phyloP scores from a whole-genome alignment of 1,140 invertebrate genomes.

The Meloidogyne chitwoodi region DNA sequence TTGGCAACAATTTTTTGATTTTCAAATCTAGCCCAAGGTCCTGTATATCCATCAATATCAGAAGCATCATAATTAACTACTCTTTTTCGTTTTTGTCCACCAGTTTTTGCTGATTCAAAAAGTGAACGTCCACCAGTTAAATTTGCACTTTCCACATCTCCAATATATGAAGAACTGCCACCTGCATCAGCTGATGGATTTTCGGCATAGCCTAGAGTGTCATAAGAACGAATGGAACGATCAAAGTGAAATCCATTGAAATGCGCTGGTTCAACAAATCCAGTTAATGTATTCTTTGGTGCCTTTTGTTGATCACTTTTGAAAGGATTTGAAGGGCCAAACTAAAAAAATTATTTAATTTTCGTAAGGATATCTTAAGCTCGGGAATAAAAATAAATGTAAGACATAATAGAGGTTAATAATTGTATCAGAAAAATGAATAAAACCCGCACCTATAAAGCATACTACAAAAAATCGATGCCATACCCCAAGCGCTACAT shows the following conservation, averaged over 20 bases:
- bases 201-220: conserved; percentile 76
- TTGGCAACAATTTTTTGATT: conserved; percentile 82
- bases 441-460: too few relatives aligned
- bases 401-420: too few relatives aligned
- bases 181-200: conserved; percentile 78
- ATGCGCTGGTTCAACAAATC: conserved; percentile 88
- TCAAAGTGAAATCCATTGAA: conserved; percentile 97
- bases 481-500: too few relatives aligned
- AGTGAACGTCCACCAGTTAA: conserved; percentile 42
- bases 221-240: conserved; percentile 88
- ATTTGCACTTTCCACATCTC: conserved; percentile 48
- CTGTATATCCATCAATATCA: conserved; percentile 76
- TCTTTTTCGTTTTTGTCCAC: conserved; percentile 77
- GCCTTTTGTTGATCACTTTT: conserved; percentile 51
- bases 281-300: conserved; percentile 82
- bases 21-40: conserved; percentile 87
- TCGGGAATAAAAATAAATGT: too few relatives aligned
- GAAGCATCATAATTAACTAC: conserved; percentile 81
- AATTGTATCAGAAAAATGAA: too few relatives aligned
- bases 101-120: conserved; percentile 56
- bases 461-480: too few relatives aligned
- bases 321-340: conserved; percentile 55
- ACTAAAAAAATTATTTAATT: conserved; percentile 28
- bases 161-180: conserved; percentile 54
- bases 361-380: too few relatives aligned